Conservation (phyloP, 2,888 invertebrate species). For the Mechanitis messenoides region DNA sequence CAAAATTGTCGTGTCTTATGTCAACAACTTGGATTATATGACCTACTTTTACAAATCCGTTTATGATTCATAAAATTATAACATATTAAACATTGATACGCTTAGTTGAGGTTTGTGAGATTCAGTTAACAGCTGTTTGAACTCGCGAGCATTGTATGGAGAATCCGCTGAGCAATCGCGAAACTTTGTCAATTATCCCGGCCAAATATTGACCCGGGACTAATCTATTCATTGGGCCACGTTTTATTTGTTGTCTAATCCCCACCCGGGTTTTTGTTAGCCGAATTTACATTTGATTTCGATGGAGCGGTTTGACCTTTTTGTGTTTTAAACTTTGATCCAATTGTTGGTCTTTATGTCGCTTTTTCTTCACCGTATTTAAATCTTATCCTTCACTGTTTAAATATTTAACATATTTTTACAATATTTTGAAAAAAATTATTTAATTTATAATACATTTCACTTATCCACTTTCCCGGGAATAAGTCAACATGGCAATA, state of each 20-base stretch:
- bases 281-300: conserved; percentile 40
- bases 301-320: conserved; percentile 21
- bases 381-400: background rate
- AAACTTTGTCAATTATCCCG: conserved; percentile 49
- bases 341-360: conserved; percentile 10
- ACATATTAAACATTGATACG: conserved; percentile 22
- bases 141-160: conserved; percentile 21
- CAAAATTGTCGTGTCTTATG: too few species aligned
- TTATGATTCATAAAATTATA: conserved; percentile 10
- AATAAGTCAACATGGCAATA: too few species aligned
- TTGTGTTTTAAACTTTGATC: conserved; percentile 19
- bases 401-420: too few species aligned
- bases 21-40: too few species aligned
- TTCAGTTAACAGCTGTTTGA: conserved; percentile 23
- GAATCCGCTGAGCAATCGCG: conserved; percentile 17
- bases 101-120: conserved; percentile 16
- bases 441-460: background rate
- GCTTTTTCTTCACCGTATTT: conserved; percentile 8
- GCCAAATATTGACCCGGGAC: conserved; percentile 43
- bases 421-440: too few species aligned
- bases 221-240: conserved; percentile 48
- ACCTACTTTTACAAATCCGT: too few species aligned
- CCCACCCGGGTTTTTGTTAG: conserved; percentile 30
- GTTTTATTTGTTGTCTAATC: conserved; percentile 41
- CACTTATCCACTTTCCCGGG: too few species aligned